Evolutionary conservation across 2,888 invertebrate species (phyloP).

Genomic region (Tridacna crocea): DNA sequence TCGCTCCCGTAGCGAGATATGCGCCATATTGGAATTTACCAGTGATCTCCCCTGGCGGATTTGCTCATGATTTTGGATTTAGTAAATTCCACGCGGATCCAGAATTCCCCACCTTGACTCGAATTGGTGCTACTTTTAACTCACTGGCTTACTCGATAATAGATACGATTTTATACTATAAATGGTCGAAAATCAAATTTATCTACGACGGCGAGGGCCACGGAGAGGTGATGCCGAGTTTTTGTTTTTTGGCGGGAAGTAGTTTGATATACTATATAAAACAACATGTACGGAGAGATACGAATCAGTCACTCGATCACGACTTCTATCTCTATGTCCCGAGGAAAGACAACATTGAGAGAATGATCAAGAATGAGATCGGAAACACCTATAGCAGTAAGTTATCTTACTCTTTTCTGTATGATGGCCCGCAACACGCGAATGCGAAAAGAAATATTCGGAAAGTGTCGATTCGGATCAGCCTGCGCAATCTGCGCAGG

Average conservation of each 20-base stretch:
- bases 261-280: conserved; percentile 88
- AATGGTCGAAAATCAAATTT: conserved; percentile 85
- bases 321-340: conserved; percentile 65
- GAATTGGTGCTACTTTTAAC: conserved; percentile 75
- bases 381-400: conserved; percentile 71
- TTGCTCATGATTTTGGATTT: conserved; percentile 79
- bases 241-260: conserved; percentile 91
- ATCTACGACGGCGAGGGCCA: conserved; percentile 91
- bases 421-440: no score
- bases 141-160: conserved; percentile 60
- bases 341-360: conserved; percentile 42
- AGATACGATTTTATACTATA: conserved; percentile 45
- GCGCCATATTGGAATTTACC: conserved; percentile 96
- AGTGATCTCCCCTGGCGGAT: conserved; percentile 89
- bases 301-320: conserved; percentile 39
- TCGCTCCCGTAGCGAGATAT: conserved; percentile 94
- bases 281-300: conserved; percentile 18
- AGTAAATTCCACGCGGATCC: conserved; percentile 58
- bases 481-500: no score
- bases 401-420: conserved; percentile 28
- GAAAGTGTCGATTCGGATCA: no score
- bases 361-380: conserved; percentile 68
- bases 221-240: conserved; percentile 88
- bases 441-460: no score
- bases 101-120: conserved; percentile 69